A percentile compares a stretch with the other conserved stretches of the same genome.
These are phyloP conservation scores for Cyprinella venusta DNA, from an alignment of 2,797 vertebrate species.

Conservation along the genomic window DNA sequence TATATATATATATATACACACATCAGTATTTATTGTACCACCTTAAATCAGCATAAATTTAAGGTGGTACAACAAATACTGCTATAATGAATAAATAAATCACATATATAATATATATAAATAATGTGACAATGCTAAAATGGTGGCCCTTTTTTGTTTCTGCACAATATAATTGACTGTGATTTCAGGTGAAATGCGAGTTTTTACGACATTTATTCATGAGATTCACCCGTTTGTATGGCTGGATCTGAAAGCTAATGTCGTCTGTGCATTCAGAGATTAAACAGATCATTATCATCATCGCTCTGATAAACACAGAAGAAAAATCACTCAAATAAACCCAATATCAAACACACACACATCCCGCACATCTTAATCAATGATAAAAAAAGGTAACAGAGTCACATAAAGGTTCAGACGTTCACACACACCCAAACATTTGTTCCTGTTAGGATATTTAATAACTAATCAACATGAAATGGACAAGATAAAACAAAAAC, in stretches of 20 bases:
- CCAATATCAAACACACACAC: slow-evolving; percentile 15
- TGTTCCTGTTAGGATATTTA: neutral
- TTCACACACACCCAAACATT: neutral
- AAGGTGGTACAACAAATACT: too few species aligned
- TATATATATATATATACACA: too few species aligned
- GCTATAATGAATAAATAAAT: too few species aligned
- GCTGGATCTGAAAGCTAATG: slow-evolving; percentile 24
- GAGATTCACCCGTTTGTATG: slow-evolving; percentile 13
- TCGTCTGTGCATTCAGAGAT: neutral
- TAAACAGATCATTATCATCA: neutral
- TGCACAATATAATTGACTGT: neutral
- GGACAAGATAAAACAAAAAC: slow-evolving; percentile 8
- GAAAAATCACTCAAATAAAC: slow-evolving; percentile 1
- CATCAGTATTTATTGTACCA: neutral
- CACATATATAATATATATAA: too few species aligned
- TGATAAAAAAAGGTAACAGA: neutral
- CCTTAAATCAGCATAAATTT: neutral
- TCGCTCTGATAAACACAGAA: neutral
- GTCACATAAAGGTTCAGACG: slow-evolving; percentile 5
- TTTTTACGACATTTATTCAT: neutral
- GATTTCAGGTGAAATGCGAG: slow-evolving; percentile 1
- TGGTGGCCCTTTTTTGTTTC: neutral
- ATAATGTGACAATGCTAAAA: neutral
- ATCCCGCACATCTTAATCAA: slow-evolving; percentile 9
- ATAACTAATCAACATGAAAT: neutral